Base-by-base conservation (phyloP, 2,888 invertebrate genomes). In the Drosophila borborema region DNA sequence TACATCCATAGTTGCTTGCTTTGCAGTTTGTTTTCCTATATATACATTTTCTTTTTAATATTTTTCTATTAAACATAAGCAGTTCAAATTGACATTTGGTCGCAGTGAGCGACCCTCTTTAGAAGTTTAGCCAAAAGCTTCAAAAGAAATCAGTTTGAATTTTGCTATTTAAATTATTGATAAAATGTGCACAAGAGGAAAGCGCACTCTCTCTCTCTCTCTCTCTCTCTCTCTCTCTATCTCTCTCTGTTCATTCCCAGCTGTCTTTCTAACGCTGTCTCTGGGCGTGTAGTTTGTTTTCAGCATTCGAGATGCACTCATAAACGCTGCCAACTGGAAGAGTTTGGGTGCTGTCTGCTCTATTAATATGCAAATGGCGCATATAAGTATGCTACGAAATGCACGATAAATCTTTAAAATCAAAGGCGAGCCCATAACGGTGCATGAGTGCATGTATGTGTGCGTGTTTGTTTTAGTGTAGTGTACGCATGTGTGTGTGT, bases 321-420 rank as follows among this genome's bases (percentile, higher is more conserved):
- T 69, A 83, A 76, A 55, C 48, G 72, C 67, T 66, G 70, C 54
- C 67, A 68, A 66, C 54, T 70, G 72, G 65, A 54, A 70, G 77
- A 48, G 46, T 63, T 51, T 53, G 58, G 46, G 14, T 59, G 53
- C 53, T 43, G 72, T 64, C 60, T 75, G 78, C 56, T 75, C 86
- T 64, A 86, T 88, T 86, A 87, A 86, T 82, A 87, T 87, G 89
- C 77, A 89, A 87, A 87, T 82, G 80, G 77, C 77, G 77, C 88
- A 73, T 53, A 85, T 77, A 86, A 89, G 88, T 85, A 78, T 87
- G 86, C 87, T 76, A 82, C 40, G 80, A 72, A 82, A 87, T 65
- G 76, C 76, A 82, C 76, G 80, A 86, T 86, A 86, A 86, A 87
- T 86, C 89, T 80, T 87, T 87, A 84, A 86, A 87, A 89, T 86